Base-by-base conservation (phyloP, 2,797 vertebrate species). In the Morus bassanus region DNA sequence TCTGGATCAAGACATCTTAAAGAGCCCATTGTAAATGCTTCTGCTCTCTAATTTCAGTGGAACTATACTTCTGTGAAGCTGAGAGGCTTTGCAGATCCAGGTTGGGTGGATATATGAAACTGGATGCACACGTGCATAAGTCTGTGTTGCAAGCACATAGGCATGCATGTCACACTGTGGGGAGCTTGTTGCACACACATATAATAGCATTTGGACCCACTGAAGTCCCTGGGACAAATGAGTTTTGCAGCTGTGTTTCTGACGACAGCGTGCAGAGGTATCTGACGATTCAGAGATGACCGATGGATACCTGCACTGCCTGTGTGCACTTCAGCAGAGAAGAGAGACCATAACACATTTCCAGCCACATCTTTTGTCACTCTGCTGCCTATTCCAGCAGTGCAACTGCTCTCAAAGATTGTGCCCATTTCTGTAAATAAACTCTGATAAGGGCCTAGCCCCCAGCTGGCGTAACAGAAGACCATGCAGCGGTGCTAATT, bases 381-480 rank as follows among this genome's bases (percentile, higher is more conserved):
- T 61, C 60, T 6, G 2, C 28, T 78, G 75, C 67, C 39, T 59
- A 17, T 73, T 59, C 57, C 85, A 89, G 69, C 54, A 85, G 70
- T 14, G 14, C 18, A 48, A 22, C 56, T 70, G 33, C 56, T 79
- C 31, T 70, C 54, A 85, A 33, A 83, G 85, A 65, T 15, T 17
- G 1, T 84, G 69, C 57, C 72, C 39, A 35, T 93, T 93, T 83
- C 93, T 91, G 75, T 89, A 93, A 94, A 97, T 96, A 95, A 95
- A 89, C 54, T 83, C 57, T 54, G 87, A 69, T 63, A 80, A 83
- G 72, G 81, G 43, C 43, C 87, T 43, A 88, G 82, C 53, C 69
- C 77, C 85, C 89, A 96, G 96, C 85, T 96, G 96, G 65, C 9
- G 85, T 92, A 95, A 95, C 17, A 13, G 75, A 93, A 96, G 87